phyloP scores from a whole-genome alignment of 1,140 invertebrate genomes.

The Lordiphosa clarofinis region DNA sequence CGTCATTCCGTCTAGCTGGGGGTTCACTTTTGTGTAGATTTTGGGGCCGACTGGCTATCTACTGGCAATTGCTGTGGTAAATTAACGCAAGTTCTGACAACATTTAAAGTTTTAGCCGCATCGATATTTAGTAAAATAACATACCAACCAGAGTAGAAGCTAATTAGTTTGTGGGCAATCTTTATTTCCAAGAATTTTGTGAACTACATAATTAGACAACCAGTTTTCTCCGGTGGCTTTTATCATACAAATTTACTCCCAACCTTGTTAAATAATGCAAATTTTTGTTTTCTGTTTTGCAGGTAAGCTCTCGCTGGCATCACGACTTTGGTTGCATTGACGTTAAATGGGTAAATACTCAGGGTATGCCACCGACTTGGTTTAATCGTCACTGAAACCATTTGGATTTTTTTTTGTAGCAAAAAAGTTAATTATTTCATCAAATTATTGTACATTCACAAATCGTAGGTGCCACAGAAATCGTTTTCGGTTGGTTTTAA shows the following conservation, averaged over 20 bases:
- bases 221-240: conserved; percentile 18
- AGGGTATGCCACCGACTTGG: too few species aligned
- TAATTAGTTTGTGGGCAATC: conserved; percentile 49
- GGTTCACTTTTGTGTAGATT: conserved; percentile 61
- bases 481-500: too few species aligned
- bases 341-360: conserved; percentile 44
- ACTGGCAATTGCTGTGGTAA: conserved; percentile 64
- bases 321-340: conserved; percentile 6
- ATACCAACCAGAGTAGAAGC: conserved; percentile 24
- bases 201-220: conserved; percentile 44
- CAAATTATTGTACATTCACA: too few species aligned
- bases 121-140: conserved; percentile 67
- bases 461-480: too few species aligned
- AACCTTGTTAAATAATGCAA: conserved; percentile 32
- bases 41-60: conserved; percentile 28
- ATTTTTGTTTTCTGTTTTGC: conserved; percentile 33
- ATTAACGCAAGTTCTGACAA: conserved; percentile 52
- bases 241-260: conserved; percentile 25
- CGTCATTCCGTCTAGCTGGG: conserved; percentile 69
- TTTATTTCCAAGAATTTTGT: conserved; percentile 28
- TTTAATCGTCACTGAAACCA: too few species aligned
- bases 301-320: conserved; percentile 50
- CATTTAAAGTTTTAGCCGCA: conserved; percentile 58
- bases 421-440: too few species aligned
- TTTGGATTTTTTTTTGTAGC: too few species aligned